These are phyloP conservation scores for Cephus rjabovi DNA, from an alignment of 2,888 invertebrate genomes.

Conservation along the genomic window DNA sequence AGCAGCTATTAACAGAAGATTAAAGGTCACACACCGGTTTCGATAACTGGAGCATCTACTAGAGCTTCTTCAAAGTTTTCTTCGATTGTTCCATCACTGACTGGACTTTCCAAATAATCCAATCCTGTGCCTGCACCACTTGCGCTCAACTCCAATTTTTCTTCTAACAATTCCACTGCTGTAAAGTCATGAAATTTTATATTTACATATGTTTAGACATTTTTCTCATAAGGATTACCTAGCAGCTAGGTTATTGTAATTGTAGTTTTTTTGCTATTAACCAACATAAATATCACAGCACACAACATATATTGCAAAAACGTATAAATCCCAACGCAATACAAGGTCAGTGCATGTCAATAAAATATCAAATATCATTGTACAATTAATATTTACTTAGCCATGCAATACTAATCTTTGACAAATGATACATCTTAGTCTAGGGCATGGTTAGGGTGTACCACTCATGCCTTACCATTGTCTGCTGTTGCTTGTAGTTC, in stretches of 20 bases:
- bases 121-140: conserved; percentile 58
- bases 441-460: background rate
- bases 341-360: background rate
- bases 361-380: background rate
- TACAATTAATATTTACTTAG: background rate
- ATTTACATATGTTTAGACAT: background rate
- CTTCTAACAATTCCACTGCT: conserved; percentile 61
- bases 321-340: background rate
- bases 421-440: background rate
- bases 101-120: conserved; percentile 75
- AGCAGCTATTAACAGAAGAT: conserved; percentile 41
- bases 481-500: conserved; percentile 81
- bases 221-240: background rate
- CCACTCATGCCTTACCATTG: conserved; percentile 71
- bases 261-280: background rate
- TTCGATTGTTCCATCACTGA: conserved; percentile 89
- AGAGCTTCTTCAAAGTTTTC: conserved; percentile 92
- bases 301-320: background rate
- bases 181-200: conserved; percentile 19
- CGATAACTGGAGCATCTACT: conserved; percentile 73
- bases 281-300: background rate
- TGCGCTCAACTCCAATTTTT: conserved; percentile 61
- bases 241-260: background rate
- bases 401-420: background rate
- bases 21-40: conserved; percentile 60